Evolutionary conservation across 2,888 invertebrate genomes (phyloP).

Genomic region (Endomychus coccineus): DNA sequence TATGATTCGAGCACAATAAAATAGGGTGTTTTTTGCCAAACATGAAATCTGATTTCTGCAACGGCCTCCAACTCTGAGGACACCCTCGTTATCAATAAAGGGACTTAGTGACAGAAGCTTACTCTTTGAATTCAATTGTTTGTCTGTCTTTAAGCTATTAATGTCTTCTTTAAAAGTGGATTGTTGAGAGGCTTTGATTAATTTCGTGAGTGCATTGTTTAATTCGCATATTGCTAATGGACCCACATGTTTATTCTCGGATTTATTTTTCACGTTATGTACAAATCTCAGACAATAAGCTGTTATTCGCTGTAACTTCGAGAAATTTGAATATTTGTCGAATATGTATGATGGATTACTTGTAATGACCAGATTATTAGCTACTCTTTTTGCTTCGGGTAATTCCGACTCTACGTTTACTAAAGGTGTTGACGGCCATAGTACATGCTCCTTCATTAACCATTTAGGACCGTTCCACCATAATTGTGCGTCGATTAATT

Average conservation of each 20-base stretch:
- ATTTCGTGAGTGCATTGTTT: background rate
- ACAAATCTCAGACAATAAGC: slow-evolving; percentile 4
- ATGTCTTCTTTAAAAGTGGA: slow-evolving; percentile 1
- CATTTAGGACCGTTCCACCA: slow-evolving; percentile 22
- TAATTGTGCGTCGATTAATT: slow-evolving; percentile 8
- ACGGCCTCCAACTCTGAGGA: slow-evolving; percentile 16
- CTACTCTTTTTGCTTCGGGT: slow-evolving; percentile 1
- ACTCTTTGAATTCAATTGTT: background rate
- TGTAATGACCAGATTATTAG: background rate
- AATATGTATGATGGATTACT: too few relatives aligned
- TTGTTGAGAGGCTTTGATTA: slow-evolving; percentile 3
- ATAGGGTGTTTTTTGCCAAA: slow-evolving; percentile 19
- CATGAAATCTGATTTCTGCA: slow-evolving; percentile 12
- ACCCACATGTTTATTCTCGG: background rate
- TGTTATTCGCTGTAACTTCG: background rate
- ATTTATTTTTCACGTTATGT: background rate
- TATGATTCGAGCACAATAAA: slow-evolving; percentile 16
- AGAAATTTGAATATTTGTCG: background rate
- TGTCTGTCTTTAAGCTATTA: background rate
- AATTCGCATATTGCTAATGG: slow-evolving; percentile 4
- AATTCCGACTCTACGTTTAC: background rate
- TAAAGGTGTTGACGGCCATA: background rate
- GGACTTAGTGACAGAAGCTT: background rate
- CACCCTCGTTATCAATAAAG: slow-evolving; percentile 14
- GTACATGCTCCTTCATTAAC: slow-evolving; percentile 5